phyloP scores from a whole-genome alignment of 1,140 invertebrate genomes.

The Heliconius hewitsoni region DNA sequence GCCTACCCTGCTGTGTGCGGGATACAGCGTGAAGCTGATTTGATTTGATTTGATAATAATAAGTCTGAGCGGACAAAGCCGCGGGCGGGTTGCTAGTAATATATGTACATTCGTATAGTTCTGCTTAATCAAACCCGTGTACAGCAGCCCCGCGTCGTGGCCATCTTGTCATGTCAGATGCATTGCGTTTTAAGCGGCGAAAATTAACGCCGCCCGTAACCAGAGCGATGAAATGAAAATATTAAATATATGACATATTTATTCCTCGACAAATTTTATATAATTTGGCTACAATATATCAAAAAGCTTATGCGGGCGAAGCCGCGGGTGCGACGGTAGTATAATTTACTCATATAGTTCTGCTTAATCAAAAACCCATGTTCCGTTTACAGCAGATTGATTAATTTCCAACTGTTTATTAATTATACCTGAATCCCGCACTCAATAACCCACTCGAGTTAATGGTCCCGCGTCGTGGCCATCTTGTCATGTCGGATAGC shows the following conservation, averaged over 20 bases:
- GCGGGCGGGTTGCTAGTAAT: background rate
- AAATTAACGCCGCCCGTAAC: too few relatives aligned
- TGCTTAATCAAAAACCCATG: background rate
- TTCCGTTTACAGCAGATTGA: slow-evolving; percentile 3
- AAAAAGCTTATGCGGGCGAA: too few relatives aligned
- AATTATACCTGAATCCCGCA: slow-evolving; percentile 24
- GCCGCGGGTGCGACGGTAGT: too few relatives aligned
- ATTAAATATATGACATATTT: too few relatives aligned
- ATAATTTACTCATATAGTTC: background rate
- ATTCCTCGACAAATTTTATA: too few relatives aligned
- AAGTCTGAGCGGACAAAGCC: too few relatives aligned
- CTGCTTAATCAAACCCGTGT: background rate
- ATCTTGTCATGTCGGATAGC: slow-evolving; percentile 19
- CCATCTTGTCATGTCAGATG: slow-evolving; percentile 15
- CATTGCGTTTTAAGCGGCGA: too few relatives aligned
- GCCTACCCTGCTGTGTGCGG: too few relatives aligned
- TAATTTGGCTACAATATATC: too few relatives aligned
- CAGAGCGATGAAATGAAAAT: too few relatives aligned
- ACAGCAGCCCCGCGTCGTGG: slow-evolving; percentile 2
- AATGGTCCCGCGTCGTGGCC: slow-evolving; percentile 12
- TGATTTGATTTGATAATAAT: too few relatives aligned
- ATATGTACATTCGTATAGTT: background rate
- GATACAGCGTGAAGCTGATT: too few relatives aligned
- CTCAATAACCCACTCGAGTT: slow-evolving; percentile 20
- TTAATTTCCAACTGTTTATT: slow-evolving; percentile 26